Evolutionary conservation across 2,113 vertebrate genomes (phyloP).

Genomic region (Oreochromis aureus): DNA sequence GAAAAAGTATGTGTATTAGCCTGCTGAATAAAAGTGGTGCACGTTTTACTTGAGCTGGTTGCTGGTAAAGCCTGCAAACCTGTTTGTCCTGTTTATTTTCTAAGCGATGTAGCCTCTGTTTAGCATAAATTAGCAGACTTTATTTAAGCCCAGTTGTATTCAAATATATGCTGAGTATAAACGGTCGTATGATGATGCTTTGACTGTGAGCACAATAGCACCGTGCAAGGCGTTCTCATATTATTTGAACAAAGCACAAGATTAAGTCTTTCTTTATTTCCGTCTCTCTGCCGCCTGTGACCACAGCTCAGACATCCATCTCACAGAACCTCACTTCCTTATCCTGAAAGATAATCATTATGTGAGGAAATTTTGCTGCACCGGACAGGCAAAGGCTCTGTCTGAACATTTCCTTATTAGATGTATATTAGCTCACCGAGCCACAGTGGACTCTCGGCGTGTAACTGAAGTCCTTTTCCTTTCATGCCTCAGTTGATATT

Average conservation of each 20-base stretch:
- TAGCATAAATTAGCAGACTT: background rate
- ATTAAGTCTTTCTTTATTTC: background rate
- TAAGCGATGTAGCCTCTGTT: background rate
- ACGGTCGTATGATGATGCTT: background rate
- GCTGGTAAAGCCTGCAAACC: background rate
- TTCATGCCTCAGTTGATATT: slow-evolving; percentile 19
- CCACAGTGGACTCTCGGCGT: background rate
- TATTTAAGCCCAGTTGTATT: background rate
- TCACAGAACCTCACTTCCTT: slow-evolving; percentile 21
- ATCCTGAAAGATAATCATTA: slow-evolving; percentile 54
- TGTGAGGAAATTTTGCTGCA: slow-evolving; percentile 26
- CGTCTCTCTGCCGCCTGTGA: background rate
- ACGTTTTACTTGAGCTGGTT: background rate
- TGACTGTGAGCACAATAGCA: background rate
- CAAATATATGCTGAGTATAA: background rate
- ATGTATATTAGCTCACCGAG: slow-evolving; percentile 33
- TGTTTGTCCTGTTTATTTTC: background rate
- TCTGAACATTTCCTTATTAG: slow-evolving; percentile 51
- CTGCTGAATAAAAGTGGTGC: background rate
- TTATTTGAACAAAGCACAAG: slow-evolving; percentile 3
- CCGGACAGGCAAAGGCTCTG: background rate
- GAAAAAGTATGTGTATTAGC: slow-evolving; percentile 81
- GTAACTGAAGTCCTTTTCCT: slow-evolving; percentile 2
- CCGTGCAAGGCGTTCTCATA: background rate
- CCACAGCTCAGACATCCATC: slow-evolving; percentile 20